These are phyloP conservation scores for Brachyhypopomus gauderio DNA, from an alignment of 2,113 vertebrate genomes.

Conservation along the genomic window DNA sequence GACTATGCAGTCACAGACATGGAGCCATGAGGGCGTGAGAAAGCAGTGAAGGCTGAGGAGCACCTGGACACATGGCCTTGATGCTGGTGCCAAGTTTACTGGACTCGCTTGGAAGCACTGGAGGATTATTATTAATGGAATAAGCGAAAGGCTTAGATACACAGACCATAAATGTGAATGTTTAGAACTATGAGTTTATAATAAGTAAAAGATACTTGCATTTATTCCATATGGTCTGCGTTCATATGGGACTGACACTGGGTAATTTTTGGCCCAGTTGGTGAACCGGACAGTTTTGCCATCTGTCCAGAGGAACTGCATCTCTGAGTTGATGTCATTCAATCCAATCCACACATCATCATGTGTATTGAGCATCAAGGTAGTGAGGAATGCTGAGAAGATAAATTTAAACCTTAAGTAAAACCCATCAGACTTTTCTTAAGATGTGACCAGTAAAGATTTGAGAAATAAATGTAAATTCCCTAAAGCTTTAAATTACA, in stretches of 20 bases:
- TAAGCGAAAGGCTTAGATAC: no score
- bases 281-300: constrained; percentile 84
- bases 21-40: no score
- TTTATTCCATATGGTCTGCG: constrained; percentile 18
- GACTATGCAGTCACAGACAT: no score
- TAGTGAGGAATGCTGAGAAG: constrained; percentile 84
- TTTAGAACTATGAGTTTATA: neutral
- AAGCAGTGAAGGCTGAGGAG: no score
- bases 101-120: no score
- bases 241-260: constrained; percentile 62
- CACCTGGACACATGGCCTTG: no score
- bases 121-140: no score
- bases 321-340: constrained; percentile 91
- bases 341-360: constrained; percentile 86
- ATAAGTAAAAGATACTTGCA: constrained; percentile 28
- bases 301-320: constrained; percentile 90
- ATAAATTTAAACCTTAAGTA: neutral
- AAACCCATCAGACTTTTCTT: neutral
- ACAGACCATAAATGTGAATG: neutral
- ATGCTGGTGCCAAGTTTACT: no score
- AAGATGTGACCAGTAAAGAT: neutral
- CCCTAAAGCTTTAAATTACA: neutral
- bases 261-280: constrained; percentile 93
- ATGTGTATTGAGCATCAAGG: constrained; percentile 72
- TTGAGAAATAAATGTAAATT: neutral